Base-by-base conservation (phyloP, 1,140 invertebrate species). In the Hyposmocoma kahamanoa region DNA sequence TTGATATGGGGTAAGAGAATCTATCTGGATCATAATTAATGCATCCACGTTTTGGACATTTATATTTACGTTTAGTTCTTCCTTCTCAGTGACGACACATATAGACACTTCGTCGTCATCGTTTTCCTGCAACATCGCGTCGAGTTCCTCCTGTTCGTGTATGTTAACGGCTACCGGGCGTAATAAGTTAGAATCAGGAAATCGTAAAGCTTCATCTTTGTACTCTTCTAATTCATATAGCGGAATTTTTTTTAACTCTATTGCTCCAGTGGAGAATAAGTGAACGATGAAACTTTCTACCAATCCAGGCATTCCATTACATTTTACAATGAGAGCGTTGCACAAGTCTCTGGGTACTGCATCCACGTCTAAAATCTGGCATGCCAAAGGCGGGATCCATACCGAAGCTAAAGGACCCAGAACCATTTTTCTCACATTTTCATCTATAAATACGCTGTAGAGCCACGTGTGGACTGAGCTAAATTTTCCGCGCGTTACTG, bases 1-100 rank as follows among this genome's bases (percentile, higher is more conserved):
- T 49, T 88, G 84, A 52, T 84, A 88, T 9, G 86, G 77, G 18
- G 85, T 76, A 10, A 89, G 61, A 4, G 82, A 79, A 59, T 88
- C 87, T 50, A 88, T 87, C 54, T 86, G 72, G 41, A 88, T 84
- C 72, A 89, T 76, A 41, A 88, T 77, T 22, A 89, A 67, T 38
- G 85, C 85, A 50, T 83, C 81, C 18, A 82, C 46, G 63, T 78
- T 85, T 65, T 83, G 70, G 13, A 66, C 62, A 57, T 83, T 75
- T 22, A 81, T 63, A 43, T 84, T 72, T 17, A 72, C 68, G 46
- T 73, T 72, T 47, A 84, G 58, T 57, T 75, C 61, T 34, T 72
- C 56, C 54, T 75, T 75, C 21, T 70, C 39, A 21, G 51, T 75
- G 11, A 84, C 71, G 17, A 73, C 44, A 44, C 79, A 84, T 44